phyloP scores from a whole-genome alignment of 2,113 vertebrate genomes.

The Holacanthus passer region DNA sequence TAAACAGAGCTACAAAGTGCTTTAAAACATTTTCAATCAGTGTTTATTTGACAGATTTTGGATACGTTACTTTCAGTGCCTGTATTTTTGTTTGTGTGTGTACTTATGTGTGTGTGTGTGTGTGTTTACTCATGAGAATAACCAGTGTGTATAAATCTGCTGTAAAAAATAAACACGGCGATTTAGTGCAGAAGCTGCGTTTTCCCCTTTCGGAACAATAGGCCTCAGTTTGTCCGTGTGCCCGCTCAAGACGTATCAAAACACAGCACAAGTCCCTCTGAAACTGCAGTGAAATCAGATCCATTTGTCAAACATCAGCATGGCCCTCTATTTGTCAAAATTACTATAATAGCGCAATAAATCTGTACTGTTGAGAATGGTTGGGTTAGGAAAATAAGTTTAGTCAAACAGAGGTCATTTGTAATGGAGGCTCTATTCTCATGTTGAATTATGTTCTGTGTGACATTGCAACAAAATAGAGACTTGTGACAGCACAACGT shows the following conservation, averaged over 20 bases:
- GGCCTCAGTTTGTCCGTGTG: constrained; percentile 62
- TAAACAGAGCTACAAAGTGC: not conserved
- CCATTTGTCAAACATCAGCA: constrained; percentile 68
- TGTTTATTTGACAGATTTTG: constrained; percentile 35
- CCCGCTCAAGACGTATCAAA: constrained; percentile 58
- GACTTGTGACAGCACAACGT: not conserved
- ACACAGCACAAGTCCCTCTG: constrained; percentile 56
- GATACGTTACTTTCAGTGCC: not conserved
- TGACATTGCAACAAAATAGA: constrained; percentile 6
- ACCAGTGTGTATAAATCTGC: constrained; percentile 66
- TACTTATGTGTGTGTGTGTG: not conserved
- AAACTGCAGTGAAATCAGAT: constrained; percentile 70
- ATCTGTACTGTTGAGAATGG: constrained; percentile 29
- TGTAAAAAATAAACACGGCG: constrained; percentile 72
- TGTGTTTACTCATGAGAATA: constrained; percentile 60
- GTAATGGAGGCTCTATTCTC: constrained; percentile 25
- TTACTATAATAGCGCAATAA: constrained; percentile 62
- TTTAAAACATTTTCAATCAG: not conserved
- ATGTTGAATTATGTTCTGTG: constrained; percentile 7
- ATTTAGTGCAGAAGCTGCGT: constrained; percentile 63
- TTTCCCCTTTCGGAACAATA: constrained; percentile 62
- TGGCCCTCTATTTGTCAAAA: constrained; percentile 51
- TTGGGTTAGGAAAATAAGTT: constrained; percentile 44
- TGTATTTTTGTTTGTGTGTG: constrained; percentile 15
- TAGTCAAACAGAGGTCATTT: constrained; percentile 32